These are phyloP conservation scores for Hartigia nigra DNA, from an alignment of 2,888 invertebrate species.

Conservation along the genomic window DNA sequence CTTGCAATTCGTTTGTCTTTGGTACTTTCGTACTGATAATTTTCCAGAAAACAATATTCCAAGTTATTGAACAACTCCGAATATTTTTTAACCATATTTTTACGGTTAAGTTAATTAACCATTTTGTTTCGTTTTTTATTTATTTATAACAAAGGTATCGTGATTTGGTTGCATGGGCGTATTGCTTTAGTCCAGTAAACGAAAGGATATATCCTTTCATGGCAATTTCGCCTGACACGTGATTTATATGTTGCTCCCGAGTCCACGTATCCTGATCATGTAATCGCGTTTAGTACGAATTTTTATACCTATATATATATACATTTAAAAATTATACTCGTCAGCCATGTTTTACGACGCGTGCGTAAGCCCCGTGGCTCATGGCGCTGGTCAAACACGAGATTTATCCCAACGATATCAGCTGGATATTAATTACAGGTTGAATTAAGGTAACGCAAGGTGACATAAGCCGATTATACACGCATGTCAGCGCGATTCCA, in stretches of 20 bases:
- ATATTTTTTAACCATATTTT: too few relatives aligned
- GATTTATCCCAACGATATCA: conserved; percentile 41
- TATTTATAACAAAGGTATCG: not conserved
- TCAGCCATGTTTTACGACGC: not conserved
- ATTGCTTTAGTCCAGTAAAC: not conserved
- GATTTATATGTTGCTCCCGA: not conserved
- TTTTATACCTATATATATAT: not conserved
- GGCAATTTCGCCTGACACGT: not conserved
- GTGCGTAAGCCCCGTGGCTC: conserved; percentile 15
- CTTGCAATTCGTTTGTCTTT: not conserved
- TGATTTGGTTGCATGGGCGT: not conserved
- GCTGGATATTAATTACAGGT: conserved; percentile 51
- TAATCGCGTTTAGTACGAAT: not conserved
- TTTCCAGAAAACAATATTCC: too few relatives aligned
- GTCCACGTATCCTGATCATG: not conserved
- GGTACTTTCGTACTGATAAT: not conserved
- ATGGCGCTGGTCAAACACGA: conserved; percentile 29
- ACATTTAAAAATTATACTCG: not conserved
- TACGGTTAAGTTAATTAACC: too few relatives aligned
- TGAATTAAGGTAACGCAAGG: conserved; percentile 56
- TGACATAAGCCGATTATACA: conserved; percentile 57
- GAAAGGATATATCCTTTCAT: not conserved
- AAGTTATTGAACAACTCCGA: too few relatives aligned
- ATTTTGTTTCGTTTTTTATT: not conserved
- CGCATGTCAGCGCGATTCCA: conserved; percentile 32